Conservation (phyloP, 2,888 invertebrate species). For the Drosophila kambysellisi region DNA sequence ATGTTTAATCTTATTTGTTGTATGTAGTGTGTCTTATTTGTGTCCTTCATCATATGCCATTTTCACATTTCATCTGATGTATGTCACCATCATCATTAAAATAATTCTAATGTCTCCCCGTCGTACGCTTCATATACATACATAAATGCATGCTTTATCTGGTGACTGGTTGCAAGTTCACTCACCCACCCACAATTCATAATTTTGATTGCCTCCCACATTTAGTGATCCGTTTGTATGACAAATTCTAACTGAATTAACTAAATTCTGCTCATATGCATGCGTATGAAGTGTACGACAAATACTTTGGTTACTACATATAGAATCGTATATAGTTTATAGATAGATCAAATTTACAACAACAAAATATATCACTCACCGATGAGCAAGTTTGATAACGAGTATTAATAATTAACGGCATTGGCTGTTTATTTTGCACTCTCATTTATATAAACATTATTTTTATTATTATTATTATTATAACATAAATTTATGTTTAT, state of each 20-base stretch:
- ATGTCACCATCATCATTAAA: constrained; percentile 10
- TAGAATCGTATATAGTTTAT: constrained; percentile 26
- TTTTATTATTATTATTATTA: constrained; percentile 32
- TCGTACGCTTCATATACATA: constrained; percentile 37
- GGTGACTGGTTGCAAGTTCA: constrained; percentile 40
- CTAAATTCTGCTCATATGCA: constrained; percentile 24
- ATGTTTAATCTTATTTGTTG: constrained; percentile 43
- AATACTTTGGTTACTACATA: constrained; percentile 24
- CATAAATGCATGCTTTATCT: constrained; percentile 32
- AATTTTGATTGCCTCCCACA: neutral
- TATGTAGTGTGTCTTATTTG: constrained; percentile 20
- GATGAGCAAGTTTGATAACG: constrained; percentile 20
- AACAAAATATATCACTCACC: constrained; percentile 7
- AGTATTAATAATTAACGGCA: constrained; percentile 20
- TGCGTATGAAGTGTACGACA: constrained; percentile 44
- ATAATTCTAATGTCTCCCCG: neutral
- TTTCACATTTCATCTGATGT: constrained; percentile 3
- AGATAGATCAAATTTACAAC: constrained; percentile 43
- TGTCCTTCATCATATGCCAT: constrained; percentile 21
- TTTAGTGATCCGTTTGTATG: constrained; percentile 28
- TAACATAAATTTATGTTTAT: constrained; percentile 37
- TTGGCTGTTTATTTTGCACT: constrained; percentile 35
- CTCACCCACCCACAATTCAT: constrained; percentile 1
- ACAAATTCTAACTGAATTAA: constrained; percentile 5
- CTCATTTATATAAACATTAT: constrained; percentile 34